Conservation (phyloP, 2,888 invertebrate species). For the Agonopterix heracliana region DNA sequence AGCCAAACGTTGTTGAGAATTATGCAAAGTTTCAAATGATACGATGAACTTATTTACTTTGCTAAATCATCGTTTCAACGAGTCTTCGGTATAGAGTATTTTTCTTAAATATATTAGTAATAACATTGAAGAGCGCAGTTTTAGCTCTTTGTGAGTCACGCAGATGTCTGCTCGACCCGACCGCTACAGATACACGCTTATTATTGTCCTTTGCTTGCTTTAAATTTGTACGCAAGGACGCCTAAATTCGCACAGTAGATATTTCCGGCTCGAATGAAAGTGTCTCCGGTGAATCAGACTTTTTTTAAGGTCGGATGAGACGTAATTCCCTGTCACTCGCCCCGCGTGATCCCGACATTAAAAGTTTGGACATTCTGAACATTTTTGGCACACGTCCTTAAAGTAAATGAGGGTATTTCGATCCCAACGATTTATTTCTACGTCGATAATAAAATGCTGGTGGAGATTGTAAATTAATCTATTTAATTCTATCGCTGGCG, state of each 20-base stretch:
- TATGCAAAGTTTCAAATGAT: no score
- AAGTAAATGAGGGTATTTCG: conserved; percentile 31
- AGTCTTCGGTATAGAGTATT: neutral
- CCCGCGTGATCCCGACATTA: conserved; percentile 48
- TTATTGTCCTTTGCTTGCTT: conserved; percentile 63
- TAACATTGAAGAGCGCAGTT: conserved; percentile 4
- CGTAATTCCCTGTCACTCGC: conserved; percentile 58
- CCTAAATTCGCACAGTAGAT: conserved; percentile 58
- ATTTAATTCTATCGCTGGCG: neutral
- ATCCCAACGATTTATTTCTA: conserved; percentile 23
- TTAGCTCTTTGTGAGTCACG: conserved; percentile 37
- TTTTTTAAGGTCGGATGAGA: conserved; percentile 48
- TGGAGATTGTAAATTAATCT: conserved; percentile 8
- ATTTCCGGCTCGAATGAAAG: conserved; percentile 68
- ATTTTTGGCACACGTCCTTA: conserved; percentile 47
- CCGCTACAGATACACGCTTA: conserved; percentile 33
- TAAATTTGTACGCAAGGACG: conserved; percentile 66
- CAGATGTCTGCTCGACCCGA: conserved; percentile 30
- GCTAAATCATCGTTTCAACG: no score
- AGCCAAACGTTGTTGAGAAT: no score
- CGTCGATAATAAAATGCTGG: neutral
- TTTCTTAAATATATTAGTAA: conserved; percentile 6
- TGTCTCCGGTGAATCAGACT: conserved; percentile 65
- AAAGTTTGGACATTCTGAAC: conserved; percentile 48
- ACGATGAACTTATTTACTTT: no score